phyloP scores from a whole-genome alignment of 2,888 invertebrate species.

The Odontothrips loti region DNA sequence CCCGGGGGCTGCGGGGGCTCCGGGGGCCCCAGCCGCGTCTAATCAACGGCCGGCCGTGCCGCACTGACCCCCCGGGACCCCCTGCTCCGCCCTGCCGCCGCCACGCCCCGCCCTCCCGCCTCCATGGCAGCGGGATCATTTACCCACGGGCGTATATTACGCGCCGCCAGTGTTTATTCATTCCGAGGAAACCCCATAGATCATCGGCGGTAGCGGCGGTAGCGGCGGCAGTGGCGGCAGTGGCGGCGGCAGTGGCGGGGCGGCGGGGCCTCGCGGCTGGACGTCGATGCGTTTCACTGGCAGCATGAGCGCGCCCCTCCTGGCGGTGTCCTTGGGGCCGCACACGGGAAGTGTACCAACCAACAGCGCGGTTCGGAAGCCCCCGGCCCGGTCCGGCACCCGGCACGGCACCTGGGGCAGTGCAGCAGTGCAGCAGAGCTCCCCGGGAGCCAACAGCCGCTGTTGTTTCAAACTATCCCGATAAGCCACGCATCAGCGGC shows the following conservation, averaged over 20 bases:
- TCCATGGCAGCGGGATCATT: neutral
- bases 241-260: neutral
- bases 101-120: neutral
- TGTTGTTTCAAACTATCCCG: too few species aligned
- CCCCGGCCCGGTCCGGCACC: too few species aligned
- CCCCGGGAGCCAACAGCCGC: too few species aligned
- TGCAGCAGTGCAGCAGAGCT: too few species aligned
- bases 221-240: neutral
- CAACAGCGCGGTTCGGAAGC: too few species aligned
- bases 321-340: too few species aligned
- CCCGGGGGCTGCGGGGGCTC: too few species aligned
- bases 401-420: too few species aligned
- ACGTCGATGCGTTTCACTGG: neutral
- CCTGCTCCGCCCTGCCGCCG: neutral
- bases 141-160: slow-evolving; percentile 17
- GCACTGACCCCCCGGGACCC: neutral
- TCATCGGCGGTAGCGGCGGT: neutral
- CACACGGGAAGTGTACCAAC: too few species aligned
- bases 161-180: slow-evolving; percentile 17
- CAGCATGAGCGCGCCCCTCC: neutral
- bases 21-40: neutral
- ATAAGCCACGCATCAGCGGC: too few species aligned
- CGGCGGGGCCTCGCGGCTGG: neutral
- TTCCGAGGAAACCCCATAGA: slow-evolving; percentile 23
- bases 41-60: neutral